Conservation (phyloP, 2,888 invertebrate species). For the Adelphocoris suturalis region DNA sequence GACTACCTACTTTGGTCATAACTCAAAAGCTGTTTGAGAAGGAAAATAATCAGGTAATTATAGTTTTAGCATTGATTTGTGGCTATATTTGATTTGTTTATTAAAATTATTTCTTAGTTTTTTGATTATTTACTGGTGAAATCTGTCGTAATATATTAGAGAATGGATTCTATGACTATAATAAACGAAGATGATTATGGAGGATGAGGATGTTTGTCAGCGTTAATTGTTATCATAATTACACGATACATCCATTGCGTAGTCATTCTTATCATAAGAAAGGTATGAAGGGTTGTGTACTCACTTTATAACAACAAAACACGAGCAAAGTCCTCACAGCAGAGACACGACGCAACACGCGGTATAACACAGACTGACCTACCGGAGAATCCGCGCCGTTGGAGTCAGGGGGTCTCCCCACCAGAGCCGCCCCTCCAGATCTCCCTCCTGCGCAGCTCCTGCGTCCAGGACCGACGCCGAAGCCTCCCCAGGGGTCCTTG, state of each 20-base stretch:
- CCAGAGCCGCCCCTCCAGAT: background rate
- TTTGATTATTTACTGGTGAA: no score
- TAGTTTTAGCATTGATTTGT: no score
- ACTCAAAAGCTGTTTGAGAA: no score
- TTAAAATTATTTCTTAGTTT: no score
- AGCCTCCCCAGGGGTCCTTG: background rate
- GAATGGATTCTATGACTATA: no score
- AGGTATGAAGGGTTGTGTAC: background rate
- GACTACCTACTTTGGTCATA: no score
- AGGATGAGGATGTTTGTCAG: no score
- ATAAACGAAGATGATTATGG: no score
- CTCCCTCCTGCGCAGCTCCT: slow-evolving; percentile 15
- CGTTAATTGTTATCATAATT: background rate
- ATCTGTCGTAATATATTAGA: no score
- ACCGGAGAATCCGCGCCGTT: slow-evolving; percentile 26
- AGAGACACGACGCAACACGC: slow-evolving; percentile 53
- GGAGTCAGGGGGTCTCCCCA: slow-evolving; percentile 43
- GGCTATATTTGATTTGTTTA: no score
- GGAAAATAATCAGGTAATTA: no score
- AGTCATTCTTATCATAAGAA: background rate
- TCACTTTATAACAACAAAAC: slow-evolving; percentile 22
- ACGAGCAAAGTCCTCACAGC: background rate
- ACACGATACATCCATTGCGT: background rate
- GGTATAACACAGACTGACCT: slow-evolving; percentile 57
- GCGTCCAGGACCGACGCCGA: background rate